Evolutionary conservation across 2,888 invertebrate species (phyloP), one percentile per base, ranked within the genome.

Genomic region (Pseudanteris insignis): DNA sequence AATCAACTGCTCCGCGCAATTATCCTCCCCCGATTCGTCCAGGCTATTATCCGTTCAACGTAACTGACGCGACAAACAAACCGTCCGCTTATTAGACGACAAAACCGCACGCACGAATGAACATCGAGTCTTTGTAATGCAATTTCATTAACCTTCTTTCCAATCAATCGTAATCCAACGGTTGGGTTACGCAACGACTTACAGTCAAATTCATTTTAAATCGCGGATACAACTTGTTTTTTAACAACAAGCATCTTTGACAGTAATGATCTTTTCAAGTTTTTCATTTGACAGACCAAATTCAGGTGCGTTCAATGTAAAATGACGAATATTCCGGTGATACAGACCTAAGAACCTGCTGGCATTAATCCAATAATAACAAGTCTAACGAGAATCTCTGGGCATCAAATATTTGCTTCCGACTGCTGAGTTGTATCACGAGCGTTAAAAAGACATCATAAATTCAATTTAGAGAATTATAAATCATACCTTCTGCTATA

Each of bases 1-100:
- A 65, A 71, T 66, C 66, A 67, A 64, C 63, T 59, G 55, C 63
- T 58, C 63, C 47, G 66, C 64, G 63, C 67, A 71, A 72, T 74
- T 71, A 71, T 71, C 67, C 65, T 63, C 59, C 59, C 61, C 58
- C 47, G 58, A 54, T 58, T 50, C 30, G 58, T 55, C 58, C 47
- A 58, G 60, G 34, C 67, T 60, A 64, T 66, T 60, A 68, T 69
- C 65, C 46, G 24, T 37, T 24, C 28, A 33, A 59, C 29, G 32
- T 40, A 50, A 48, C 34, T 38, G 58, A 32, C 51, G 38, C 47
- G 55, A 41, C 46, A 54, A 54, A 54, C 38, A 46, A 54, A 54
- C 54, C 46, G 34, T 41, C 18, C 29, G 18, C 53, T 54, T 55
- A 46, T 46, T 46, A n/a, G 28, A 38, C 8, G 29, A 33, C 33